phyloP scores from a whole-genome alignment of 2,797 vertebrate genomes.

The Onychomys leucogaster region DNA sequence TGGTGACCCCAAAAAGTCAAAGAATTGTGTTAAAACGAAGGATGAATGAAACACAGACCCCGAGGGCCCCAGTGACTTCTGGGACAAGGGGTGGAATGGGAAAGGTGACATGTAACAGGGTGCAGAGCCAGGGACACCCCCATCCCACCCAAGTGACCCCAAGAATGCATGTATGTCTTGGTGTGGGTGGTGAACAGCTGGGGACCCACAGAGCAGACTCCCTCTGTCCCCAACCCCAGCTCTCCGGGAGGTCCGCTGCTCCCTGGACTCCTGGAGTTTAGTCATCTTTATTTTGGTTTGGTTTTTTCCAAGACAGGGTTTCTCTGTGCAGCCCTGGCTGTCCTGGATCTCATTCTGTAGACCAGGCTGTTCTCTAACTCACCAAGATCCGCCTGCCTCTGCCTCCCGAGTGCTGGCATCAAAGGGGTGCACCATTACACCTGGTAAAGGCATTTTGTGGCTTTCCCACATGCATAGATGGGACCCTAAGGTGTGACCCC shows the following conservation, averaged over 20 bases:
- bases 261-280: not conserved
- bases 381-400: not conserved
- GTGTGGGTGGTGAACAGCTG: rapidly evolving
- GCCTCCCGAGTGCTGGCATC: not conserved
- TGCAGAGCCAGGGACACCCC: not conserved
- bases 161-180: slow-evolving; percentile 49
- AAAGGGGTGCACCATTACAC: too few relatives aligned
- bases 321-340: not conserved
- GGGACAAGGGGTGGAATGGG: not conserved
- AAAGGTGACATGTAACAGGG: not conserved
- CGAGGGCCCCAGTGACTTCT: not conserved
- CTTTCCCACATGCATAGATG: not conserved
- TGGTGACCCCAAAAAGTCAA: not conserved
- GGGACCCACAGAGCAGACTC: not conserved
- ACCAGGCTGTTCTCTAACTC: not conserved
- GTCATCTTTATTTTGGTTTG: not conserved
- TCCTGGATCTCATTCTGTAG: not conserved
- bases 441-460: not conserved
- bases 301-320: not conserved
- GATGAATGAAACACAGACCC: slow-evolving; percentile 55
- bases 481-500: not conserved
- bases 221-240: not conserved
- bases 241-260: too few relatives aligned
- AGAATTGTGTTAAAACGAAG: slow-evolving; percentile 40
- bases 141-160: not conserved